Conservation (phyloP, 2,797 vertebrate species). For the Schizopygopsis malacanthus region DNA sequence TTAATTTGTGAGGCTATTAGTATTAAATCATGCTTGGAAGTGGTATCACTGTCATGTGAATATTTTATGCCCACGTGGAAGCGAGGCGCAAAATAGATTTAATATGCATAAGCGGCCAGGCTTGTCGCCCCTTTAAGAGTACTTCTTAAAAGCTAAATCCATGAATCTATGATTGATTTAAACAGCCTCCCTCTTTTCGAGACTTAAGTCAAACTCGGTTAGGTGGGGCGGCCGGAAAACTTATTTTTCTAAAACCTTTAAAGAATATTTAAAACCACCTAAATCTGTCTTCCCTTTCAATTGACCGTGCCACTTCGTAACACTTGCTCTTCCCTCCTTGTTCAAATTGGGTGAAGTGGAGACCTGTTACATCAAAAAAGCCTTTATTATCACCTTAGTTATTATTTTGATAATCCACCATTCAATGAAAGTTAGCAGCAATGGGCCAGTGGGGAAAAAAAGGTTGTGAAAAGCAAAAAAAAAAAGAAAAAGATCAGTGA, state of each 20-base stretch:
- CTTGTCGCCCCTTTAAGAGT: constrained; percentile 9
- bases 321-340: constrained; percentile 15
- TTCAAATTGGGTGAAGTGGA: constrained; percentile 39
- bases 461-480: neutral
- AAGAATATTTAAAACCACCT: constrained; percentile 54
- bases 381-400: constrained; percentile 53
- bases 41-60: constrained; percentile 49
- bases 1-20: constrained; percentile 36
- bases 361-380: constrained; percentile 61
- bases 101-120: constrained; percentile 23
- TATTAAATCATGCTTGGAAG: constrained; percentile 49
- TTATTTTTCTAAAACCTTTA: constrained; percentile 30
- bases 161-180: constrained; percentile 54
- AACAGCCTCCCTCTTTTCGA: constrained; percentile 24
- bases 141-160: constrained; percentile 38
- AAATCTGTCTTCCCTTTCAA: constrained; percentile 47
- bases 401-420: constrained; percentile 62
- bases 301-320: constrained; percentile 46
- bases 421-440: constrained; percentile 60
- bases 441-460: constrained; percentile 22
- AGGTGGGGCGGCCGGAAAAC: constrained; percentile 25
- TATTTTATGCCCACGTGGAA: constrained; percentile 44
- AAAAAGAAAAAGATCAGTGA: constrained; percentile 55
- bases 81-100: constrained; percentile 20
- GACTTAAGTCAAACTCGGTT: neutral